Base-by-base conservation (phyloP, 2,113 vertebrate species). In the Rhombomys opimus region DNA sequence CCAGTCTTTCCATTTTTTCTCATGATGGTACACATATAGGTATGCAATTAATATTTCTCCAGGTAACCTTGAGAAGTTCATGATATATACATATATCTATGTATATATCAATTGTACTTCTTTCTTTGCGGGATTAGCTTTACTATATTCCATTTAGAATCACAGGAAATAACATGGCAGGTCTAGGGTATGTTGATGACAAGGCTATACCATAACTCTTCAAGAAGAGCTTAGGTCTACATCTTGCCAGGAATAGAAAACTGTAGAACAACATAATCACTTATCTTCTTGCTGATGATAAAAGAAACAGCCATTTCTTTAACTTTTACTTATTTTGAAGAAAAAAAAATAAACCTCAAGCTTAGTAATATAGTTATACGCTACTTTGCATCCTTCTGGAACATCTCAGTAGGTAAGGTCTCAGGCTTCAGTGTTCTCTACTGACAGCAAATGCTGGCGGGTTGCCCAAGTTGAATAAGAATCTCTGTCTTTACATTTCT, bases 401-500 rank as follows among this genome's bases (percentile, higher is more conserved):
- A 76, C 63, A 93, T 94, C 75, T 95, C 93, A 94, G 90, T 87
- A 97, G 95, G 95, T 97, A 84, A 91, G 78, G 87, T 93, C 90
- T 96, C 38, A 88, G 80, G 50, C 85, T 93, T 96, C 54, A 41
- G 90, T 94, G 94, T 94, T 97, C 85, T 95, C 88, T 93, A 81
- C 92, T 95, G 91, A 97, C 54, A 96, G 93, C 78, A 78, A 97
- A 89, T 95, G 90, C 68, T 96, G 90, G 96, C 91, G 70, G 90
- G n/a, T 67, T 94, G 90, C 92, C 93, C 81, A 95, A 97, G 91
- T 93, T 97, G 97, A 92, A 97, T 65, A 72, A 92, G 63, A 97
- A 72, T 95, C 95, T 65, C 87, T 87, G 72, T 89, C 97, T 97
- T 97, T 96, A 96, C 96, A 95, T 97, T 96, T 97, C 94, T 97